Percentiles rank a stretch among this genome's conserved stretches.
These are phyloP conservation scores for Phaethon lepturus DNA, from an alignment of 2,113 vertebrate species.

Conservation along the genomic window DNA sequence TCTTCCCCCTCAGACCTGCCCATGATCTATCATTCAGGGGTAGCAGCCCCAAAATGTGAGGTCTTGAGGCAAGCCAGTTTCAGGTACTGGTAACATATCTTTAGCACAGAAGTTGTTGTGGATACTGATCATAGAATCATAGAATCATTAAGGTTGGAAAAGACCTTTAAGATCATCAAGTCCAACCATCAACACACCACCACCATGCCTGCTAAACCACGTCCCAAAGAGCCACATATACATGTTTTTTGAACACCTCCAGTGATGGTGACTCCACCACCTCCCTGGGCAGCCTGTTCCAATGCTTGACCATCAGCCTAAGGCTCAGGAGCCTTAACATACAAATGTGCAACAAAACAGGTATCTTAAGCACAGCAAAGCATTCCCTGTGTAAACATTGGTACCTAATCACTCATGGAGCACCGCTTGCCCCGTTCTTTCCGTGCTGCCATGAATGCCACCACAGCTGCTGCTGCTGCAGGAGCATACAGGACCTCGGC, in stretches of 20 bases:
- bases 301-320: no score
- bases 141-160: no score
- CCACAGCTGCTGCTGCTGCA: not conserved
- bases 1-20: not conserved
- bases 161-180: no score
- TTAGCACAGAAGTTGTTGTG: not conserved
- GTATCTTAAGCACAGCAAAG: not conserved
- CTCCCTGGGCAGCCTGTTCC: no score
- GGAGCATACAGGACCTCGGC: rapidly evolving
- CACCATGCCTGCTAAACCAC: no score
- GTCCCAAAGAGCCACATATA: no score
- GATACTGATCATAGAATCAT: not conserved
- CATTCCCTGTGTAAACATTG: rapidly evolving
- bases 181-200: no score
- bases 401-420: rapidly evolving
- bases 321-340: not conserved
- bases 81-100: rapidly evolving
- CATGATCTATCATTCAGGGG: not conserved
- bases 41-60: not conserved
- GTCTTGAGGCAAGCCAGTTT: not conserved
- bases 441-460: not conserved
- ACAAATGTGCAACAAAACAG: not conserved
- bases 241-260: no score
- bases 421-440: rapidly evolving
- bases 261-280: no score